Conservation (phyloP, 2,888 invertebrate genomes). For the Dromius quadrimaculatus region DNA sequence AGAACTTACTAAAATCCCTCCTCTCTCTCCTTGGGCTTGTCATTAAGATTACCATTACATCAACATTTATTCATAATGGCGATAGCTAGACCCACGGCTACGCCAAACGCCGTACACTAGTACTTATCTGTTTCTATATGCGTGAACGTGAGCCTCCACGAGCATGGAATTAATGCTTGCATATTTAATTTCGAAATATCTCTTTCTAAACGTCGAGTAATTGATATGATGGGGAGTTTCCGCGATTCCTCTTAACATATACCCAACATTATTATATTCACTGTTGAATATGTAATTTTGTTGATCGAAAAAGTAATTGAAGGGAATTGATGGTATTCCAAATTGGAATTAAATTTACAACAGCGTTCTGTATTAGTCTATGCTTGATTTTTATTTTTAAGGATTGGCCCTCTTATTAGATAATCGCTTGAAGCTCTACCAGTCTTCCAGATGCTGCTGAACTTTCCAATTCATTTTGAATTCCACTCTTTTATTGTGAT, state of each 20-base stretch:
- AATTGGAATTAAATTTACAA: too few species aligned
- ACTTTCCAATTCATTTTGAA: too few species aligned
- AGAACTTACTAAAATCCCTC: slow-evolving; percentile 22
- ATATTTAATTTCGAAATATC: slow-evolving; percentile 30
- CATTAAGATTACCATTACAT: slow-evolving; percentile 49
- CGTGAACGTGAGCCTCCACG: slow-evolving; percentile 2
- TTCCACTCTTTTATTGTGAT: too few species aligned
- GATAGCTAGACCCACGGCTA: slow-evolving; percentile 32
- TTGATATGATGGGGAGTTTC: slow-evolving; percentile 31
- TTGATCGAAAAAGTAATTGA: slow-evolving; percentile 2
- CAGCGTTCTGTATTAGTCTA: too few species aligned
- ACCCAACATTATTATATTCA: not conserved
- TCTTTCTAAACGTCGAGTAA: slow-evolving; percentile 23
- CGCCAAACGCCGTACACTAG: slow-evolving; percentile 6
- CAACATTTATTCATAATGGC: slow-evolving; percentile 49
- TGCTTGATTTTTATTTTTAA: too few species aligned
- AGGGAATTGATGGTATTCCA: too few species aligned
- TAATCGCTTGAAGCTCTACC: too few species aligned
- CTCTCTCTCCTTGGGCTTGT: slow-evolving; percentile 29
- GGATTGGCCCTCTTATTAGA: too few species aligned
- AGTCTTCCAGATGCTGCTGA: too few species aligned
- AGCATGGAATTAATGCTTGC: slow-evolving; percentile 15
- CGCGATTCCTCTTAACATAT: slow-evolving; percentile 9
- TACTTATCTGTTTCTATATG: not conserved
- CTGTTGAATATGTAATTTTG: slow-evolving; percentile 16